Percentiles rank a stretch among this genome's conserved stretches.
phyloP scores from a whole-genome alignment of 2,888 invertebrate species.

The Drosophila birchii region DNA sequence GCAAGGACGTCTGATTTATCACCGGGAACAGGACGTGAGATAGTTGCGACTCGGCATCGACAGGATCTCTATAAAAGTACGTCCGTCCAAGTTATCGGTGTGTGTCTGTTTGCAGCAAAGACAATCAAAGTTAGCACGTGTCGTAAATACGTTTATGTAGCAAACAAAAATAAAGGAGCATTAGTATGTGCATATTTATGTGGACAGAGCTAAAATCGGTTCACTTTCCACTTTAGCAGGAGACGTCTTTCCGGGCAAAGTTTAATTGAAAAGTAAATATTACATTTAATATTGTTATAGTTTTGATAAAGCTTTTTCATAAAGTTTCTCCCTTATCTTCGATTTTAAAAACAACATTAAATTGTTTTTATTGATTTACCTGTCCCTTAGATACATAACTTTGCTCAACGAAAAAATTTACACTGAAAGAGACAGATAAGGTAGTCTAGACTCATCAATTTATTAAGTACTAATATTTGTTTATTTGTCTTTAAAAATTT shows the following conservation, averaged over 20 bases:
- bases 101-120: constrained; percentile 31
- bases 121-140: constrained; percentile 59
- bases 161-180: constrained; percentile 29
- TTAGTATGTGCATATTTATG: constrained; percentile 58
- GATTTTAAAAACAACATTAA: neutral
- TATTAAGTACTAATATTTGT: neutral
- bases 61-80: constrained; percentile 28
- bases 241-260: constrained; percentile 22
- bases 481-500: neutral
- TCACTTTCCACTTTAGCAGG: constrained; percentile 19
- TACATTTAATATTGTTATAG: too few relatives aligned
- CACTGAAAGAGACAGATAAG: too few relatives aligned
- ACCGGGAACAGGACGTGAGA: constrained; percentile 52
- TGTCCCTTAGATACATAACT: too few relatives aligned
- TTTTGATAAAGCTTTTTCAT: neutral
- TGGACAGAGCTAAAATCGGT: constrained; percentile 30
- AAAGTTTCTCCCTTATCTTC: neutral
- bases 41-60: constrained; percentile 45
- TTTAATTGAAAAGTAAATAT: constrained; percentile 38
- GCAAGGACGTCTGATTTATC: constrained; percentile 59
- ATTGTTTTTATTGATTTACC: neutral
- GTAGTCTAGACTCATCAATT: too few relatives aligned
- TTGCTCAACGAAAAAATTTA: neutral
- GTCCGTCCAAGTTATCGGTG: constrained; percentile 4
- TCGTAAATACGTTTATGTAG: constrained; percentile 55